phyloP scores from a whole-genome alignment of 2,113 vertebrate genomes.

The Taurulus bubalis region DNA sequence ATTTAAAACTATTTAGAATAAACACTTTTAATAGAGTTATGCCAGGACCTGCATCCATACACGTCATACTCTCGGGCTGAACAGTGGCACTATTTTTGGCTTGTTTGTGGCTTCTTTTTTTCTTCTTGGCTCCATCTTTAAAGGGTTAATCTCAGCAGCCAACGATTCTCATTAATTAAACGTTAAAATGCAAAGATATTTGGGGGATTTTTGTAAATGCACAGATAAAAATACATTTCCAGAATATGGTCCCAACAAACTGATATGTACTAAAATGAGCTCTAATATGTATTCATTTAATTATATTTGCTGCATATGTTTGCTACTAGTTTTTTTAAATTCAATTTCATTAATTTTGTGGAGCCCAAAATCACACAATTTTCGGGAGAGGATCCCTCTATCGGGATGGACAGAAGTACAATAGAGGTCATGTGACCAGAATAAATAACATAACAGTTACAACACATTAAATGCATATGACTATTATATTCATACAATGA shows the following conservation, averaged over 20 bases:
- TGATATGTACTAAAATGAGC: not conserved
- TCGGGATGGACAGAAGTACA: no score
- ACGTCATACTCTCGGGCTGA: not conserved
- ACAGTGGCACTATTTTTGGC: not conserved
- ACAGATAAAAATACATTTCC: not conserved
- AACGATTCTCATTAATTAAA: not conserved
- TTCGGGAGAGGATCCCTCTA: not conserved
- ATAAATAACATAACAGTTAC: not conserved
- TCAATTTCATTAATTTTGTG: not conserved
- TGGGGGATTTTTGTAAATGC: not conserved
- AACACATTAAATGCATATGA: not conserved
- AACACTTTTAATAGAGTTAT: not conserved
- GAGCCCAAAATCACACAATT: not conserved
- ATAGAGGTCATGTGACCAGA: no score
- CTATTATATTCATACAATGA: not conserved
- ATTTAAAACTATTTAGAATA: not conserved
- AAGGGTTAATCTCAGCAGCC: slow-evolving; percentile 4
- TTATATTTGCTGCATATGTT: no score
- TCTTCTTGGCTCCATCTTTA: not conserved
- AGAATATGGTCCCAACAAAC: not conserved
- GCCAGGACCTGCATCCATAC: not conserved
- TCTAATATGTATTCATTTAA: not conserved
- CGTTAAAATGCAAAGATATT: not conserved
- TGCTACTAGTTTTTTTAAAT: not conserved
- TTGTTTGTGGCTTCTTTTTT: not conserved